Evolutionary conservation across 1,140 invertebrate genomes (phyloP).

Genomic region (Neuroterus valhalla): DNA sequence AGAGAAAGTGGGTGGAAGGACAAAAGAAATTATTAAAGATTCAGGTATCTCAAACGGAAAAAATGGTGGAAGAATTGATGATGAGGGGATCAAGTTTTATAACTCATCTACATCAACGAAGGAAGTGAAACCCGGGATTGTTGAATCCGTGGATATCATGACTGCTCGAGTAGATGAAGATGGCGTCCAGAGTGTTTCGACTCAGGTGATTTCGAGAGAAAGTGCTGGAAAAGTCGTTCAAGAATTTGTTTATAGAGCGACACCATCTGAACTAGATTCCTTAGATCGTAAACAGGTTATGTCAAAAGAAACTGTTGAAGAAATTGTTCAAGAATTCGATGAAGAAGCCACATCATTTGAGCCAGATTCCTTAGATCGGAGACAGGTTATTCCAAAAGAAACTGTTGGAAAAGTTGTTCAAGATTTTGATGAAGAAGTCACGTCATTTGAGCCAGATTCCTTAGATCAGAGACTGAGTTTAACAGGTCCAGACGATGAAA

Average conservation of each 20-base stretch:
- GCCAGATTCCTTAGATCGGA: conserved; percentile 49
- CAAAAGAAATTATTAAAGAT: conserved; percentile 38
- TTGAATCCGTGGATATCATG: conserved; percentile 65
- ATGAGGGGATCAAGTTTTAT: conserved; percentile 41
- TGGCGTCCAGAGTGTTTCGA: conserved; percentile 73
- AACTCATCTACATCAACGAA: background rate
- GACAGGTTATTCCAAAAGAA: too few relatives aligned
- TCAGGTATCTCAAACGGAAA: conserved; percentile 39
- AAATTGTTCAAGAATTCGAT: conserved; percentile 18
- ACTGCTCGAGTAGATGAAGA: conserved; percentile 74
- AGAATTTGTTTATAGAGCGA: conserved; percentile 21
- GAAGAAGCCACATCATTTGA: conserved; percentile 44
- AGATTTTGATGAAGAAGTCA: conserved; percentile 39
- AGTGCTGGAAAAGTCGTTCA: too few relatives aligned
- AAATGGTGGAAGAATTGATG: background rate
- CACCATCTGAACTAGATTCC: conserved; percentile 43
- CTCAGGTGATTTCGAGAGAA: conserved; percentile 75
- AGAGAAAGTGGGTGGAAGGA: conserved; percentile 23
- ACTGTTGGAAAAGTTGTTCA: too few relatives aligned
- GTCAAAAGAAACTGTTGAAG: too few relatives aligned
- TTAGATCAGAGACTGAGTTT: conserved; percentile 48
- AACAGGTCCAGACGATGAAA: conserved; percentile 49
- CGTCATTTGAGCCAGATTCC: conserved; percentile 44
- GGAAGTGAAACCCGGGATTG: background rate
- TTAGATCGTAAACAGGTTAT: conserved; percentile 51